Evolutionary conservation across 2,888 invertebrate genomes (phyloP).

Genomic region (Eumerus sabulonum): DNA sequence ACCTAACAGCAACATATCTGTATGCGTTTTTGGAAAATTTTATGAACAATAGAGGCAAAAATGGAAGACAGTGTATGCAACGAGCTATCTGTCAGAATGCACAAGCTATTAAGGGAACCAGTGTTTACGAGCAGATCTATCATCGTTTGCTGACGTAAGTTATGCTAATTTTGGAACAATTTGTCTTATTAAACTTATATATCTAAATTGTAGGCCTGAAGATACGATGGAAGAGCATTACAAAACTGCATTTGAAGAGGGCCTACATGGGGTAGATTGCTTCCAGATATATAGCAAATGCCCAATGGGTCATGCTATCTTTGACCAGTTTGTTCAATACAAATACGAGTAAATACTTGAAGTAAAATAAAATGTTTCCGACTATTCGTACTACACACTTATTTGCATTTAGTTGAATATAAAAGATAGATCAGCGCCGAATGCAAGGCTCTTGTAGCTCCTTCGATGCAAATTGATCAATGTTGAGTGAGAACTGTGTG

Average conservation of each 20-base stretch:
- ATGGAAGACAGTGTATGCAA: slow-evolving; percentile 71
- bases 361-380: no score
- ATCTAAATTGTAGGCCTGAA: no score
- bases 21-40: slow-evolving; percentile 70
- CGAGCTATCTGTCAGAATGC: slow-evolving; percentile 74
- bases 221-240: slow-evolving; percentile 53
- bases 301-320: slow-evolving; percentile 19
- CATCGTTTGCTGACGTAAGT: slow-evolving; percentile 72
- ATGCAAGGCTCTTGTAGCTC: no score
- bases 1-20: slow-evolving; percentile 69
- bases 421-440: no score
- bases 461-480: no score
- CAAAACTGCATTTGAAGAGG: slow-evolving; percentile 71
- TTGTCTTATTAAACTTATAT: no score
- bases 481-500: no score
- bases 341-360: neutral
- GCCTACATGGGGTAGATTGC: slow-evolving; percentile 72
- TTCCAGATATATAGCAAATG: slow-evolving; percentile 30
- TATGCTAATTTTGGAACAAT: no score
- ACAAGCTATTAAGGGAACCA: slow-evolving; percentile 72
- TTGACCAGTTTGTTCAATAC: slow-evolving; percentile 49
- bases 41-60: slow-evolving; percentile 71
- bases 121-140: slow-evolving; percentile 72
- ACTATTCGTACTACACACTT: no score
- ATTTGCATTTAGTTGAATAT: no score